phyloP scores from a whole-genome alignment of 1,140 invertebrate species.

The Heliconius nattereri region DNA sequence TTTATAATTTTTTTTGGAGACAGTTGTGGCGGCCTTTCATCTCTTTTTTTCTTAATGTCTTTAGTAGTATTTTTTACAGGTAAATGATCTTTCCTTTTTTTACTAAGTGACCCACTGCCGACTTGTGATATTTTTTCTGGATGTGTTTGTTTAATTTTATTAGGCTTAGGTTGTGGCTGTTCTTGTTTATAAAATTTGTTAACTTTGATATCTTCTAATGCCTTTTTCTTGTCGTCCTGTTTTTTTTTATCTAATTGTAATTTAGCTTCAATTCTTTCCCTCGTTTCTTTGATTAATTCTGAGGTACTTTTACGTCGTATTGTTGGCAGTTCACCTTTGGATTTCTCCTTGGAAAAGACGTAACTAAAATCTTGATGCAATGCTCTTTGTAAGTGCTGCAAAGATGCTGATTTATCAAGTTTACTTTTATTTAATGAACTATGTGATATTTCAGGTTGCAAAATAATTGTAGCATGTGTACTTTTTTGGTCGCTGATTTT shows the following conservation, averaged over 20 bases:
- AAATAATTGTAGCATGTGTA: constrained; percentile 5
- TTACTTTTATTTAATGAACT: background rate
- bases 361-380: constrained; percentile 46
- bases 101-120: background rate
- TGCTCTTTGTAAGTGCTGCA: background rate
- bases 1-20: background rate
- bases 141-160: background rate
- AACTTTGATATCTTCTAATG: constrained; percentile 18
- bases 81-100: background rate
- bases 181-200: constrained; percentile 13
- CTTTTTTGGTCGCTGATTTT: background rate
- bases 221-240: constrained; percentile 25
- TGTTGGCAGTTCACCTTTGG: constrained; percentile 31
- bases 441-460: background rate
- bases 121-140: constrained; percentile 25
- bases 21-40: constrained; percentile 2
- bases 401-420: background rate
- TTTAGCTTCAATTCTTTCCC: constrained; percentile 26
- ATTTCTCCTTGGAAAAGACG: constrained; percentile 48
- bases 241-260: constrained; percentile 40
- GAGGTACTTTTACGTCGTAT: constrained; percentile 48
- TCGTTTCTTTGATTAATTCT: constrained; percentile 58
- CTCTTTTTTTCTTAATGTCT: constrained; percentile 18
- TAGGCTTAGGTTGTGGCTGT: background rate
- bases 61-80: background rate